Percentiles rank a stretch among this genome's conserved stretches.
These are phyloP conservation scores for Enteromius paludinosus DNA, from an alignment of 2,797 vertebrate species.

Conservation along the genomic window DNA sequence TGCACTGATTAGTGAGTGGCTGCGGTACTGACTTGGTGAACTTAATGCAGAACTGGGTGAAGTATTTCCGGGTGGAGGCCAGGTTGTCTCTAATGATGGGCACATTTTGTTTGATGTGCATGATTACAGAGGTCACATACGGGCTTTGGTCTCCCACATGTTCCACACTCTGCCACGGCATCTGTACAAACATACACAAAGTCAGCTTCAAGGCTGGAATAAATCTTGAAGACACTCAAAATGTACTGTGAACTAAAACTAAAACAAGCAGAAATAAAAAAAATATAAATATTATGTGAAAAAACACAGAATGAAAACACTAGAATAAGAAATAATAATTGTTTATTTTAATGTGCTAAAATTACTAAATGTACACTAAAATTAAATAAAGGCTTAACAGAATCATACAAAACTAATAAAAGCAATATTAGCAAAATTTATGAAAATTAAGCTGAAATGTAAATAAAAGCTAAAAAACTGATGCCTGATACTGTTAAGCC, in stretches of 20 bases:
- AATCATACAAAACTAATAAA: background rate
- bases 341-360: background rate
- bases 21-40: slow-evolving; percentile 91
- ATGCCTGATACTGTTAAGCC: background rate
- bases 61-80: slow-evolving; percentile 97
- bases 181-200: slow-evolving; percentile 75
- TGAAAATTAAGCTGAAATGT: background rate
- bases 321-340: background rate
- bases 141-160: slow-evolving; percentile 99
- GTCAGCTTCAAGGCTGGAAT: background rate
- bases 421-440: background rate
- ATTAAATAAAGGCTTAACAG: background rate
- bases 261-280: background rate
- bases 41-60: slow-evolving; percentile 99
- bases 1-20: slow-evolving; percentile 21
- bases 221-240: background rate
- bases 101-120: slow-evolving; percentile 98
- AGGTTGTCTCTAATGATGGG: slow-evolving; percentile 96
- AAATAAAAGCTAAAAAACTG: background rate
- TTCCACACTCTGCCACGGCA: slow-evolving; percentile 99
- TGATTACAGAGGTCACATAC: slow-evolving; percentile 97
- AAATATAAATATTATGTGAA: background rate
- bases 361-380: background rate
- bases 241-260: background rate
- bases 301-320: background rate